A percentile compares a stretch with the other conserved stretches of the same genome.
These are phyloP conservation scores for Eonycteris spelaea DNA, from an alignment of 2,113 vertebrate species.

Conservation along the genomic window DNA sequence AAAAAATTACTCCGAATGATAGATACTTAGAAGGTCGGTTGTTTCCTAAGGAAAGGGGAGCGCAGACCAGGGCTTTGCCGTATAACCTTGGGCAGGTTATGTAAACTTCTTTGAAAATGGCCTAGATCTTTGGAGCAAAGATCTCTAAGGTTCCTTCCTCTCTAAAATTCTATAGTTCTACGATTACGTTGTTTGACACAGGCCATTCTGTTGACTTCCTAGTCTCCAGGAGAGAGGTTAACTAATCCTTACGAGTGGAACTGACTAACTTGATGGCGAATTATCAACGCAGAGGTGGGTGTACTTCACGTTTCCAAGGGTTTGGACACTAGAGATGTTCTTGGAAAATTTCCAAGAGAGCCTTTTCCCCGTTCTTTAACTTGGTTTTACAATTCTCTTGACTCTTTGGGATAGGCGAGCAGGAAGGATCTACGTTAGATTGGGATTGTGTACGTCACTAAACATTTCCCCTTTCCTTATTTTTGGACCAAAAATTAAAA, in stretches of 20 bases:
- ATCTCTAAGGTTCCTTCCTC: conserved; percentile 26
- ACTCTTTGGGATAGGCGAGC: not conserved
- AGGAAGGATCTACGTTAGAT: not conserved
- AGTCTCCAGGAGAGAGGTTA: conserved; percentile 32
- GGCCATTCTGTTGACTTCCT: conserved; percentile 52
- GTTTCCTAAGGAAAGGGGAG: not conserved
- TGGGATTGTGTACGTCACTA: not conserved
- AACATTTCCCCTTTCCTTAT: not conserved
- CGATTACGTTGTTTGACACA: conserved; percentile 33
- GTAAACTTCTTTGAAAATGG: not conserved
- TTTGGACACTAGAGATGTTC: not conserved
- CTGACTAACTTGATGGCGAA: not conserved
- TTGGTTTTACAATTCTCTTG: not conserved
- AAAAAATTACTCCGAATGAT: not conserved
- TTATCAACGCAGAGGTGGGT: conserved; percentile 13
- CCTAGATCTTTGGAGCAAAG: not conserved
- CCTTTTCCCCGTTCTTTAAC: not conserved
- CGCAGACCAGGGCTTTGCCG: not conserved
- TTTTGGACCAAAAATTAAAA: not conserved
- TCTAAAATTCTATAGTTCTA: conserved; percentile 52
- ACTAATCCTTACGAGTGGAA: conserved; percentile 1
- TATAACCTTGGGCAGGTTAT: not conserved
- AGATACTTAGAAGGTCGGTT: not conserved
- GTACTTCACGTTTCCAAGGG: not conserved
- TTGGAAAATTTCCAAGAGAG: not conserved